Conservation (phyloP, 2,113 vertebrate species). For the Regulus satrapa region DNA sequence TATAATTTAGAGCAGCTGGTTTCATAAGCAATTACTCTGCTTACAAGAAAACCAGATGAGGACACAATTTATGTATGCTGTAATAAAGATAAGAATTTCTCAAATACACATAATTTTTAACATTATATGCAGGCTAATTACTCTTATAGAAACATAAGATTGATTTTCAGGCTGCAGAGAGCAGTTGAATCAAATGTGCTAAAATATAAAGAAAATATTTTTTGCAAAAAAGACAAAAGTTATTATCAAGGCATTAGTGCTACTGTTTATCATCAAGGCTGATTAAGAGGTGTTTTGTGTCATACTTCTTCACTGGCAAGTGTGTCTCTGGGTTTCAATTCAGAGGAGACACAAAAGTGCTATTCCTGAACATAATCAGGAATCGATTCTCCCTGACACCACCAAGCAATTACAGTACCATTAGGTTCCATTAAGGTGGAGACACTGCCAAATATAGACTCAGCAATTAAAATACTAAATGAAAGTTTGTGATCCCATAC, state of each 20-base stretch:
- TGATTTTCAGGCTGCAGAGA: background rate
- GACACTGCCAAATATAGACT: constrained; percentile 55
- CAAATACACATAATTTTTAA: background rate
- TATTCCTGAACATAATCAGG: constrained; percentile 50
- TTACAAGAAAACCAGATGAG: background rate
- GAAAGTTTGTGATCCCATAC: constrained; percentile 14
- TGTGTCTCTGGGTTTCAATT: background rate
- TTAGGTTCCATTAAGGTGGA: constrained; percentile 64
- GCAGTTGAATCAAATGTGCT: background rate
- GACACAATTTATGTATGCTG: background rate
- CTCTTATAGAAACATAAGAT: background rate
- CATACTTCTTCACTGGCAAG: background rate
- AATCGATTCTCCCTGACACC: constrained; percentile 39
- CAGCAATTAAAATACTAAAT: constrained; percentile 55
- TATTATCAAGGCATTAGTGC: background rate
- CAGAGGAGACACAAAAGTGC: constrained; percentile 14
- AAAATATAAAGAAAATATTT: background rate
- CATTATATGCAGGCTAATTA: background rate
- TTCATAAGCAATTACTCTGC: background rate
- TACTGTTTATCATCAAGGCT: constrained; percentile 7
- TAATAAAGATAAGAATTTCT: background rate
- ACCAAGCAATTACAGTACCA: constrained; percentile 51
- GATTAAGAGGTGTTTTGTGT: background rate
- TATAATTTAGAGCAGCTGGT: background rate
- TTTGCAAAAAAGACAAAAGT: background rate